These are phyloP conservation scores for Ridgeia piscesae DNA, from an alignment of 1,140 invertebrate species.

Conservation along the genomic window DNA sequence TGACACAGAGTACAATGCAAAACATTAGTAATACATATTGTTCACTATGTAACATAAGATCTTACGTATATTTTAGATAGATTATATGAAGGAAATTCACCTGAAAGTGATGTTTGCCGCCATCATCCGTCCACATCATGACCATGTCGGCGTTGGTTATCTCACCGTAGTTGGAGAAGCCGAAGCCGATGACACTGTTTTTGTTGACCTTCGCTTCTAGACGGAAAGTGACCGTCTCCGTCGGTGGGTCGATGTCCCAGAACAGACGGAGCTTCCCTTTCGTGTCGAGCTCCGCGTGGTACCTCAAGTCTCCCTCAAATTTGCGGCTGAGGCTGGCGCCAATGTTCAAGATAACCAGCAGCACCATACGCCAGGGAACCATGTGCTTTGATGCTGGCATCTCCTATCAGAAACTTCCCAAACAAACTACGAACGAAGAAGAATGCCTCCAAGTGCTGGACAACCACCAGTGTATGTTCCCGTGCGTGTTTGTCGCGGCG, in stretches of 20 bases:
- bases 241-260: conserved; percentile 20
- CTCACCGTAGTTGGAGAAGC: conserved; percentile 88
- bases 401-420: background rate
- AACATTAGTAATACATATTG: too few species aligned
- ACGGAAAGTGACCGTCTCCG: conserved; percentile 31
- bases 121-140: conserved; percentile 75
- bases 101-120: conserved; percentile 67
- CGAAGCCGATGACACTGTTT: conserved; percentile 56
- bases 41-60: too few species aligned
- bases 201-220: conserved; percentile 26
- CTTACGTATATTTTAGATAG: too few species aligned
- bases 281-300: conserved; percentile 18
- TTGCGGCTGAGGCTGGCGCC: background rate
- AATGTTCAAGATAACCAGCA: background rate
- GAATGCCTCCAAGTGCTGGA: background rate
- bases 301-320: conserved; percentile 2
- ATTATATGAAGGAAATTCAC: conserved; percentile 57
- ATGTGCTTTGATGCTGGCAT: background rate
- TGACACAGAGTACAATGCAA: too few species aligned
- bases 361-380: background rate
- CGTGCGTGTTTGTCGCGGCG: background rate
- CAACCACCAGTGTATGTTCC: background rate
- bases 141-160: conserved; percentile 80
- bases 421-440: background rate
- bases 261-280: background rate